Evolutionary conservation across 2,888 invertebrate genomes (phyloP), one percentile per base, ranked within the genome.

Genomic region (Anticlea derivata): DNA sequence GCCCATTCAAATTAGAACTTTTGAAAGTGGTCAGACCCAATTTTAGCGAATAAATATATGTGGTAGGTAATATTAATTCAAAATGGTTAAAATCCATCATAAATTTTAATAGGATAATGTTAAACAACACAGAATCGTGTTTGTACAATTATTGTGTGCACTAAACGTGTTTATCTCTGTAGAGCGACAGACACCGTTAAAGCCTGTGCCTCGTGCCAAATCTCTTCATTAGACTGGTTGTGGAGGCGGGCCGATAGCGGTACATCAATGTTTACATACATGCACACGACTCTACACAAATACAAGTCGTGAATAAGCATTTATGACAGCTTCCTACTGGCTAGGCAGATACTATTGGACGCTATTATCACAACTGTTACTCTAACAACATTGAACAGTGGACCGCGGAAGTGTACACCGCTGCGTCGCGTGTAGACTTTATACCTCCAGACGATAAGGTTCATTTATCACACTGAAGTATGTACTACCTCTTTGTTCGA

Each of bases 221-320:
- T 88, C 84, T 86, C 85, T 86, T 86, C 82, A 86, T 88, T 86
- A 86, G 80, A 82, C 79, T 80, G 81, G 81, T 78, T 75, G 77
- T n/a, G 71, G 65, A 67, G 68, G 51, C 50, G 31, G 54, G 62
- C 70, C 73, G 78, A 79, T 76, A 79, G 78, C 83, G 77, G 79
- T 78, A 75, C 81, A 73, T 73, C 77, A 67, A n/a, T 58, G 76
- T 77, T 77, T 79, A 76, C 76, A 71, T 71, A 61, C 67, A 60
- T 79, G 77, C 75, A 71, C 69, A 61, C 66, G 58, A 45, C 65
- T 68, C 75, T 68, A 78, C 69, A 53, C 60, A 70, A 70, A 74
- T 74, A 76, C 70, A 65, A 74, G 66, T 63, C 66, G 67, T 69
- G 71, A 70, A 70, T 72, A 68, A 68, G 68, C 55, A 59, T 54